These are phyloP conservation scores for Melopsittacus undulatus DNA, from an alignment of 2,797 vertebrate genomes.

Conservation along the genomic window DNA sequence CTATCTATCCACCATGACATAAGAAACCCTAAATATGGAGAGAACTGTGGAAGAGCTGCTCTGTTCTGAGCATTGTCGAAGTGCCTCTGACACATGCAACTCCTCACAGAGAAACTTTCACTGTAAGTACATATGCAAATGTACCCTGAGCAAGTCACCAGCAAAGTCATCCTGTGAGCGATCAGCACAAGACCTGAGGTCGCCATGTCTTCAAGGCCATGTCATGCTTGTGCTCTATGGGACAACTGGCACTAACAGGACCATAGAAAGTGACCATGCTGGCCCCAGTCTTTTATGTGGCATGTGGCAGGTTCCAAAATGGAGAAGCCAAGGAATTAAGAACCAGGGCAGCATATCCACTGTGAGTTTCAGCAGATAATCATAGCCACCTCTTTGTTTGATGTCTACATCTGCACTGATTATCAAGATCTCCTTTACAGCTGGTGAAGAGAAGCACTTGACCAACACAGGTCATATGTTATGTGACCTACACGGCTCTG, in stretches of 20 bases:
- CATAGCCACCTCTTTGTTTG: neutral
- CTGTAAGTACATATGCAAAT: neutral
- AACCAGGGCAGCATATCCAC: neutral
- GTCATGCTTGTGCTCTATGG: neutral
- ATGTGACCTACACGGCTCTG: neutral
- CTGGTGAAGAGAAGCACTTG: neutral
- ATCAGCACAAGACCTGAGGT: neutral
- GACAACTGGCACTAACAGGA: neutral
- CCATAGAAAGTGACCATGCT: neutral
- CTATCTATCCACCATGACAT: neutral
- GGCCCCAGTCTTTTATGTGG: neutral
- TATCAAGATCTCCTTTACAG: neutral
- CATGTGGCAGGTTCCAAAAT: neutral
- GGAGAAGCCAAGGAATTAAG: neutral
- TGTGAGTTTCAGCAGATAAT: neutral
- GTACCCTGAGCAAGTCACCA: neutral
- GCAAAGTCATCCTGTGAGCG: neutral
- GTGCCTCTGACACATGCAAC: neutral
- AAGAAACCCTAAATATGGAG: neutral
- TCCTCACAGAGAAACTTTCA: neutral
- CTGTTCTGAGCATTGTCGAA: neutral
- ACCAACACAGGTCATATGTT: rapidly evolving
- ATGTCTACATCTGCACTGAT: neutral
- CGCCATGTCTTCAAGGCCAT: neutral
- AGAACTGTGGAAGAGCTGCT: neutral